These are phyloP conservation scores for Dusona sp. DNA, from an alignment of 2,888 invertebrate genomes.

Conservation along the genomic window DNA sequence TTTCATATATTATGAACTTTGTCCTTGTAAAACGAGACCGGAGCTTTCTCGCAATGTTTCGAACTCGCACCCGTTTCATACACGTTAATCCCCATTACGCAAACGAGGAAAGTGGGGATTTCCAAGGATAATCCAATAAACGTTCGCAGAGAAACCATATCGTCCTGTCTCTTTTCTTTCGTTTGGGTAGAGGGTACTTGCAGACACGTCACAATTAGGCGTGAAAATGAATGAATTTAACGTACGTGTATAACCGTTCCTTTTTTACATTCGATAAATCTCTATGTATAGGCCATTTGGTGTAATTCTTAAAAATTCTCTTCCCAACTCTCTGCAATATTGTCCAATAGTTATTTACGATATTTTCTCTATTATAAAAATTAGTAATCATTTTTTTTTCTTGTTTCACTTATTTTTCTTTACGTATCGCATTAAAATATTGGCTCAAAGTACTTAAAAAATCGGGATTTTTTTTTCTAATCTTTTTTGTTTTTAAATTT, in stretches of 20 bases:
- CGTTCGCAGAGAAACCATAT: conserved; percentile 32
- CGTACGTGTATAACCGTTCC: not conserved
- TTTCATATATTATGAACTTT: conserved; percentile 43
- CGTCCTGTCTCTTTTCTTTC: conserved; percentile 34
- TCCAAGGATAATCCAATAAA: conserved; percentile 67
- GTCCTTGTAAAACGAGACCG: conserved; percentile 31
- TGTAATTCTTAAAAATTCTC: not conserved
- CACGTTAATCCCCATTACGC: conserved; percentile 67
- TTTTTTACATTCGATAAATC: not conserved
- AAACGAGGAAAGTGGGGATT: conserved; percentile 67
- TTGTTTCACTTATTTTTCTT: not conserved
- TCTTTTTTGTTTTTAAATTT: not conserved
- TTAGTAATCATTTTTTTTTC: not conserved
- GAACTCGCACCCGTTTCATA: conserved; percentile 34
- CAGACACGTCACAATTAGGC: conserved; percentile 48
- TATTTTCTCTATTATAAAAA: not conserved
- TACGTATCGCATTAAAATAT: not conserved
- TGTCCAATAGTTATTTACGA: not conserved
- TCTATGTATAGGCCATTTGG: not conserved
- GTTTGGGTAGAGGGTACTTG: conserved; percentile 34
- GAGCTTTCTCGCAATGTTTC: conserved; percentile 27
- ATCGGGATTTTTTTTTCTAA: not conserved
- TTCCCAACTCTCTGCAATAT: not conserved
- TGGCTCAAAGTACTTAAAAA: not conserved
- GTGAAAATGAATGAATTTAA: conserved; percentile 22